Conservation (phyloP, 2,113 vertebrate genomes). For the Taxidea taxus region DNA sequence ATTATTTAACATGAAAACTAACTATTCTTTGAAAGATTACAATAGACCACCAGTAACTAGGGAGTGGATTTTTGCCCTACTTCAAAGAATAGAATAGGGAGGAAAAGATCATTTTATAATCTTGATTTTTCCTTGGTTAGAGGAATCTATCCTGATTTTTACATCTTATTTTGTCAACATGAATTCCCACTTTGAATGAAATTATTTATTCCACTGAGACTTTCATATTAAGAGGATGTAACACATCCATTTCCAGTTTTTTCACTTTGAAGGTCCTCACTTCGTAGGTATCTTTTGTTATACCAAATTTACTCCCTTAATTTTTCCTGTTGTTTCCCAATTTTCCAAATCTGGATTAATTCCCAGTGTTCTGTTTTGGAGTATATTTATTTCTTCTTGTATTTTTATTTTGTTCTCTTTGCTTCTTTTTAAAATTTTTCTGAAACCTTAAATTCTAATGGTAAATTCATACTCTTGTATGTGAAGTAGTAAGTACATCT, state of each 20-base stretch:
- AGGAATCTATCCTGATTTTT: neutral
- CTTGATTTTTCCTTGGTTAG: neutral
- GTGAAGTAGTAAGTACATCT: neutral
- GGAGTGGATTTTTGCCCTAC: neutral
- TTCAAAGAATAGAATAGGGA: neutral
- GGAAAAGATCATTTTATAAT: neutral
- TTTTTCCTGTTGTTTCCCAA: neutral
- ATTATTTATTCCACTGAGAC: neutral
- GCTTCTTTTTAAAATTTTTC: neutral
- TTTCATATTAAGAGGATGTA: neutral
- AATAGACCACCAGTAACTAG: neutral
- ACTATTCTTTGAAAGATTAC: neutral
- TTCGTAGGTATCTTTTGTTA: neutral
- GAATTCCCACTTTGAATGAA: neutral
- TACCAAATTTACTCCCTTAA: neutral
- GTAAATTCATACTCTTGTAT: neutral
- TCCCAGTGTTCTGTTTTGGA: neutral
- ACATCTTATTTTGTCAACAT: neutral
- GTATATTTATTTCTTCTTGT: neutral
- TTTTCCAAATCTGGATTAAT: neutral
- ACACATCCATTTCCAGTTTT: neutral
- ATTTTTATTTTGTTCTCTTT: neutral
- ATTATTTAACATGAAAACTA: neutral
- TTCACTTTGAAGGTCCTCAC: neutral
- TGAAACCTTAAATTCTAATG: neutral